Percentiles rank a stretch among this genome's conserved stretches.
Conservation (phyloP, 2,113 vertebrate genomes). For the Gila orcuttii region DNA sequence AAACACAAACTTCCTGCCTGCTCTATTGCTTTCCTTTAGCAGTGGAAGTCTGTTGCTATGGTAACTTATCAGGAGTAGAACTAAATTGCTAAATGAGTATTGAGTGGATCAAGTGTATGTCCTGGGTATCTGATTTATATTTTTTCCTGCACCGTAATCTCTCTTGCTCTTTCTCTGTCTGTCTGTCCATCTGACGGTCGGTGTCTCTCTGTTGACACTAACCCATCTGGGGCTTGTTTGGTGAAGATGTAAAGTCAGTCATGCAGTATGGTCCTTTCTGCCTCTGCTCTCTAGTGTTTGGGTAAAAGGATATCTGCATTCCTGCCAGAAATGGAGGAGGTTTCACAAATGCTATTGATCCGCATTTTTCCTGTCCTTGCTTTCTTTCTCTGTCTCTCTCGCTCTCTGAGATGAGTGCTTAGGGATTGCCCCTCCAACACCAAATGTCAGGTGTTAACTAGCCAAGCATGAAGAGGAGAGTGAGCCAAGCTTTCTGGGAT, state of each 20-base stretch:
- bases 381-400: constrained; percentile 33
- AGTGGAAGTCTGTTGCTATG: constrained; percentile 51
- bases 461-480: constrained; percentile 54
- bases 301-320: constrained; percentile 19
- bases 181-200: constrained; percentile 16
- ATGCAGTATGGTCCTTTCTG: constrained; percentile 43
- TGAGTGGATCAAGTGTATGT: constrained; percentile 53
- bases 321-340: constrained; percentile 18
- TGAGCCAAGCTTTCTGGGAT: constrained; percentile 53
- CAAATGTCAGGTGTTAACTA: constrained; percentile 61
- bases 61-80: constrained; percentile 45
- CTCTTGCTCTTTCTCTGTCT: constrained; percentile 27
- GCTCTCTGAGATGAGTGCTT: constrained; percentile 52
- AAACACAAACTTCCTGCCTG: constrained; percentile 32
- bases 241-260: constrained; percentile 52
- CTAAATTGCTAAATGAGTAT: constrained; percentile 57
- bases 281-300: constrained; percentile 15
- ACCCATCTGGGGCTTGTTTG: constrained; percentile 43
- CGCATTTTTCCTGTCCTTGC: constrained; percentile 27
- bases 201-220: constrained; percentile 33
- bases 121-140: constrained; percentile 33
- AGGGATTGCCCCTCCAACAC: constrained; percentile 56
- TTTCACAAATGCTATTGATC: constrained; percentile 50
- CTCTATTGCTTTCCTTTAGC: constrained; percentile 35
- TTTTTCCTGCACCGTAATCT: constrained; percentile 27